These are phyloP conservation scores for Etheostoma spectabile DNA, from an alignment of 2,113 vertebrate genomes.

Conservation along the genomic window DNA sequence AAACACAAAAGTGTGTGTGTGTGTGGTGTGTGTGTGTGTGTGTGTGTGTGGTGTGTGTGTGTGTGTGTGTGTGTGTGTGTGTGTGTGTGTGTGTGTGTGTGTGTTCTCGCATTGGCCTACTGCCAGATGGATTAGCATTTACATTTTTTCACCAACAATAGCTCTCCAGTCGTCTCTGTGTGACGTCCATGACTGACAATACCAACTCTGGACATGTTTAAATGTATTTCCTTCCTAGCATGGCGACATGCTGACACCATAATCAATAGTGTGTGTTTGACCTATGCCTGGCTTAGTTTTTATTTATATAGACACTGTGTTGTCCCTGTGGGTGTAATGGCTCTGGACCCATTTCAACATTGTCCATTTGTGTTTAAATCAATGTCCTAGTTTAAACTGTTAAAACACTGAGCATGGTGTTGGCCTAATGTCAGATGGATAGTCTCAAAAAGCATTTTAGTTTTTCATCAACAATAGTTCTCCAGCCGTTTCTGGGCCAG, in stretches of 20 bases:
- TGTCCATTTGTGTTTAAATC: constrained; percentile 21
- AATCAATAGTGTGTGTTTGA: constrained; percentile 22
- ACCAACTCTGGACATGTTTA: constrained; percentile 3
- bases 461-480: constrained; percentile 29
- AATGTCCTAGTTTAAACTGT: constrained; percentile 13
- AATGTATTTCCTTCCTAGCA: constrained; percentile 12
- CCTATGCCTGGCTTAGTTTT: constrained; percentile 19
- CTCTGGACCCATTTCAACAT: constrained; percentile 7
- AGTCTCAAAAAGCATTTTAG: constrained; percentile 40
- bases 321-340: constrained; percentile 7
- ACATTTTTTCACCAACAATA: no score
- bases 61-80: no score
- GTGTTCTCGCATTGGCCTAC: no score
- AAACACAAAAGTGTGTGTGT: no score
- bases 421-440: constrained; percentile 24
- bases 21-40: no score
- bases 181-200: background rate
- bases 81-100: no score
- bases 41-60: no score
- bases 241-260: constrained; percentile 16
- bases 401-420: background rate
- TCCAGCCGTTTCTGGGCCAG: background rate
- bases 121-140: no score
- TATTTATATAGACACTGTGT: constrained; percentile 18
- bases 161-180: no score